Evolutionary conservation across 2,888 invertebrate species (phyloP).

Genomic region (Rhopalosiphum nymphaeae): DNA sequence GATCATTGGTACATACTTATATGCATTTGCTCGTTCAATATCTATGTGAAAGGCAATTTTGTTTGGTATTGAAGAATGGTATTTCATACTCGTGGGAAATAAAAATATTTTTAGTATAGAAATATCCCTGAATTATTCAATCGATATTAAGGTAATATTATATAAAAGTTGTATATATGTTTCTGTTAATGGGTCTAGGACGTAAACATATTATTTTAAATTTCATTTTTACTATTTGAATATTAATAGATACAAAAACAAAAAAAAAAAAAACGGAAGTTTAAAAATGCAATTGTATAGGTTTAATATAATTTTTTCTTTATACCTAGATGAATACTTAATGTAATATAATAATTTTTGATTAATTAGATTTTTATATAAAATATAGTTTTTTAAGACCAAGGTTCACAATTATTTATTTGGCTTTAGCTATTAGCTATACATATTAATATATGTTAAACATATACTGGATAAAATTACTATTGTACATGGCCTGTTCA

Average conservation of each 20-base stretch:
- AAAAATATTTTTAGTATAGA: not conserved
- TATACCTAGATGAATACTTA: not conserved
- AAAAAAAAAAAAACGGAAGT: not conserved
- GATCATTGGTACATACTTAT: not conserved
- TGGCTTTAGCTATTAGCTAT: not conserved
- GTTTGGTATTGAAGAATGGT: not conserved
- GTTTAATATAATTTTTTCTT: not conserved
- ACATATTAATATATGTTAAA: slow-evolving; percentile 19
- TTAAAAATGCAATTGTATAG: not conserved
- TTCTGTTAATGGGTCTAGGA: not conserved
- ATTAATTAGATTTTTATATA: not conserved
- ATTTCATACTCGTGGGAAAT: not conserved
- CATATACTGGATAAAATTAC: slow-evolving; percentile 13
- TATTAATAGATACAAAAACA: not conserved
- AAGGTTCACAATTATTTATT: not conserved
- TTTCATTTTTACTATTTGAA: not conserved
- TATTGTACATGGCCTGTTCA: slow-evolving; percentile 23
- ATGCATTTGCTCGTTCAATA: not conserved
- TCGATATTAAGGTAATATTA: not conserved
- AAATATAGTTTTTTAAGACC: not conserved
- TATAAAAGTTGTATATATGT: not conserved
- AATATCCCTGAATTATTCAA: not conserved
- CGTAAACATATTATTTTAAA: not conserved
- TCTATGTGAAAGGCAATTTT: not conserved
- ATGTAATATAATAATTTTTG: not conserved